These are phyloP conservation scores for Lasioglossum zephyrum DNA, from an alignment of 2,888 invertebrate genomes.

Conservation along the genomic window DNA sequence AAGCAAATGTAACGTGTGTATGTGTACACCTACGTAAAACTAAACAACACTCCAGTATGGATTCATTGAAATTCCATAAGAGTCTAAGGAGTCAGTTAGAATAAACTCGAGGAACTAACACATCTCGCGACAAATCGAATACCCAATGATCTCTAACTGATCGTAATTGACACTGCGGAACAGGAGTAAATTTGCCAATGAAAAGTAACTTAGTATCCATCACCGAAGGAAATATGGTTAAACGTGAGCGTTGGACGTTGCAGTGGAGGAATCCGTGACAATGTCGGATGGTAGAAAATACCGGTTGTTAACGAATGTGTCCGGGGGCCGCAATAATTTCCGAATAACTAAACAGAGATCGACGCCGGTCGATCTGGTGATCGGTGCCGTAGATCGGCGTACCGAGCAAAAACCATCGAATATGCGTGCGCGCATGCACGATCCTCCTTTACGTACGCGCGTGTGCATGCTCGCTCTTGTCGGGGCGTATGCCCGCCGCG, in stretches of 20 bases:
- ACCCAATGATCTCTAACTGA: background rate
- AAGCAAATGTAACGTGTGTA: too few species aligned
- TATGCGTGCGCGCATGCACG: constrained; percentile 57
- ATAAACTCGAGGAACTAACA: constrained; percentile 14
- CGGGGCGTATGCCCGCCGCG: constrained; percentile 67
- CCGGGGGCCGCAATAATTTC: constrained; percentile 55
- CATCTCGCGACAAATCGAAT: background rate
- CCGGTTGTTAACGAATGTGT: constrained; percentile 46
- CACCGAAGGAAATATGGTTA: background rate
- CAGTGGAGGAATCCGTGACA: constrained; percentile 8
- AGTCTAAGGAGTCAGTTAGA: constrained; percentile 6
- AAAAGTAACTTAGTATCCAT: background rate
- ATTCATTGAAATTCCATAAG: too few species aligned
- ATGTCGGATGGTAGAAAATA: constrained; percentile 32
- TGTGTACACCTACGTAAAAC: background rate
- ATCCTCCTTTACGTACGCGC: constrained; percentile 54
- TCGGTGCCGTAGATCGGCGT: constrained; percentile 42
- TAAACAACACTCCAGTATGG: background rate
- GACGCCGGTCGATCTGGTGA: constrained; percentile 42
- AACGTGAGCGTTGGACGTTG: background rate
- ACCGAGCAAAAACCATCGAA: constrained; percentile 56
- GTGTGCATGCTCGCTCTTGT: constrained; percentile 66
- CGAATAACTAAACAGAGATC: constrained; percentile 59
- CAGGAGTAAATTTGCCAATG: background rate
- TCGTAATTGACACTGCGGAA: background rate